Conservation (phyloP, 2,888 invertebrate species). For the Sinhomidia bicolor region DNA sequence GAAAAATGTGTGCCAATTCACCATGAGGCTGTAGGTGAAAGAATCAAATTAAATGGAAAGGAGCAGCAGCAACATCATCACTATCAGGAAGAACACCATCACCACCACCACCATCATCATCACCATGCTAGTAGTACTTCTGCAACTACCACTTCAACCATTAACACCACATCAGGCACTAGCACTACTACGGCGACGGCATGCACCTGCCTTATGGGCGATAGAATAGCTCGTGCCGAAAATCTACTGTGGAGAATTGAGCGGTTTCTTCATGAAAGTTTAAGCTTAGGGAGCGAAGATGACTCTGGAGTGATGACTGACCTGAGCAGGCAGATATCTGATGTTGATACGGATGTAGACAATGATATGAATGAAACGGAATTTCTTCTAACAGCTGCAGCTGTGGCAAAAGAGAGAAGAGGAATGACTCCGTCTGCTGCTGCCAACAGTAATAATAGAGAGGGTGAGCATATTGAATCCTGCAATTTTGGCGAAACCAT, state of each 20-base stretch:
- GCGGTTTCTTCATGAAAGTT: constrained; percentile 79
- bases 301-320: constrained; percentile 88
- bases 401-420: constrained; percentile 71
- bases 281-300: constrained; percentile 83
- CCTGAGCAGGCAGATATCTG: constrained; percentile 87
- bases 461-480: constrained; percentile 64
- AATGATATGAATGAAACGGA: constrained; percentile 81
- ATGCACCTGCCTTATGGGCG: constrained; percentile 73
- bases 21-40: constrained; percentile 70
- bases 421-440: constrained; percentile 24
- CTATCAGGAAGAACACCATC: constrained; percentile 54
- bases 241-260: constrained; percentile 79
- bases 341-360: constrained; percentile 84
- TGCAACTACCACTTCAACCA: constrained; percentile 34
- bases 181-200: constrained; percentile 53
- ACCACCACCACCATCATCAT: constrained; percentile 46
- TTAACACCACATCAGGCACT: constrained; percentile 59
- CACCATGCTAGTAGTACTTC: constrained; percentile 15
- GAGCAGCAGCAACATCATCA: constrained; percentile 41
- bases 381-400: constrained; percentile 71
- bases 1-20: constrained; percentile 73
- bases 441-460: constrained; percentile 47
- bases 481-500: constrained; percentile 73
- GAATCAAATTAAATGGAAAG: constrained; percentile 68
- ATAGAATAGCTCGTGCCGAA: constrained; percentile 78